These are phyloP conservation scores for Talpa occidentalis DNA, from an alignment of 2,113 vertebrate genomes.

Conservation along the genomic window DNA sequence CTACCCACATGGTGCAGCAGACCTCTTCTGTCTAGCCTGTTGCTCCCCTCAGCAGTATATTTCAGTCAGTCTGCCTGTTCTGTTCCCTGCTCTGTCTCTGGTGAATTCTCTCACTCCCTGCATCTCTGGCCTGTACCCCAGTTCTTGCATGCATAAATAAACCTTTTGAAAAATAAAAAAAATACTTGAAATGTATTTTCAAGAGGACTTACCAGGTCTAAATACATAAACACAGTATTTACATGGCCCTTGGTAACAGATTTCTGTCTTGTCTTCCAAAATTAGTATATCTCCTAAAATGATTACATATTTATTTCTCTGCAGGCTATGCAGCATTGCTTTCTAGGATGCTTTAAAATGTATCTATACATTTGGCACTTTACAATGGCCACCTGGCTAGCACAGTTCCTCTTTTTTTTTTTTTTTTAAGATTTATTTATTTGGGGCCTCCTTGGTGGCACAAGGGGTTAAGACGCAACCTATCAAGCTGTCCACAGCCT, in stretches of 20 bases:
- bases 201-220: neutral
- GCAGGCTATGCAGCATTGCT: neutral
- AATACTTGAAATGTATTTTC: neutral
- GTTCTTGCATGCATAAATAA: too few relatives aligned
- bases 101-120: too few relatives aligned
- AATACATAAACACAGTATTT: neutral
- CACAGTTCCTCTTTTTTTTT: neutral
- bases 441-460: too few relatives aligned
- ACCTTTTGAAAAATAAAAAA: too few relatives aligned
- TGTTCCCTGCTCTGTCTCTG: too few relatives aligned
- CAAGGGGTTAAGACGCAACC: too few relatives aligned
- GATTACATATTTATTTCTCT: neutral
- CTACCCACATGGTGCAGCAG: too few relatives aligned
- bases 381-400: neutral
- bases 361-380: neutral
- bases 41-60: too few relatives aligned
- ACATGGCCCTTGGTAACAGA: neutral
- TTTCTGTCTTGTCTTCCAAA: constrained; percentile 7
- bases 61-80: too few relatives aligned
- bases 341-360: neutral
- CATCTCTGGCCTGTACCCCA: too few relatives aligned
- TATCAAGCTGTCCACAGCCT: too few relatives aligned
- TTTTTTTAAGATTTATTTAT: neutral
- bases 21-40: too few relatives aligned
- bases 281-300: neutral